Percentiles rank a stretch among this genome's conserved stretches.
Conservation (phyloP, 2,888 invertebrate genomes). For the Lymantria dispar region DNA sequence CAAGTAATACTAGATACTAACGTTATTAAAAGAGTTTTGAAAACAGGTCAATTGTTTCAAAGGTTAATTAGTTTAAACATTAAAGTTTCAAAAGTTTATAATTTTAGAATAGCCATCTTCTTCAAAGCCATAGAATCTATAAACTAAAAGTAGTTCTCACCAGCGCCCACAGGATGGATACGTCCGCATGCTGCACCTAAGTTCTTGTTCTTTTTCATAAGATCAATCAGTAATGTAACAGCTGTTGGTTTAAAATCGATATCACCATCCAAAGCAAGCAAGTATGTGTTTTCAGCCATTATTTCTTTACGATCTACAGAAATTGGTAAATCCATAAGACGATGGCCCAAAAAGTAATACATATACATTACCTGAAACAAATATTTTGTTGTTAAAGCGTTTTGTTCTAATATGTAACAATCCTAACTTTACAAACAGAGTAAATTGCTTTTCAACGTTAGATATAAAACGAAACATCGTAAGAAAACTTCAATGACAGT, state of each 20-base stretch:
- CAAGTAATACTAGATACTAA: too few relatives aligned
- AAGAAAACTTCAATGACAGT: too few relatives aligned
- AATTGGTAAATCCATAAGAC: constrained; percentile 86
- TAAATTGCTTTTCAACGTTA: too few relatives aligned
- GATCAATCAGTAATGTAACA: constrained; percentile 89
- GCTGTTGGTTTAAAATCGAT: constrained; percentile 93
- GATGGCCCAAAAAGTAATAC: constrained; percentile 94
- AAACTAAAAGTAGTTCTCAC: constrained; percentile 32
- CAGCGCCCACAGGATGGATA: constrained; percentile 92
- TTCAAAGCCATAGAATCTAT: neutral
- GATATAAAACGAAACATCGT: too few relatives aligned
- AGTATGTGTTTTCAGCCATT: constrained; percentile 90
- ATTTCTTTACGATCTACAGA: constrained; percentile 83
- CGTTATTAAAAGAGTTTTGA: too few relatives aligned
- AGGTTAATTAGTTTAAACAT: too few relatives aligned
- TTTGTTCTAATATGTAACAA: too few relatives aligned
- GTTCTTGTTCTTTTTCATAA: constrained; percentile 92
- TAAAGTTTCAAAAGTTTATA: too few relatives aligned
- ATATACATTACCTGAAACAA: constrained; percentile 91
- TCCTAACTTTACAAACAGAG: too few relatives aligned
- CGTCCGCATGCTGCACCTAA: constrained; percentile 94
- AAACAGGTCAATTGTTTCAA: too few relatives aligned
- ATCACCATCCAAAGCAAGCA: constrained; percentile 93
- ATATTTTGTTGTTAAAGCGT: neutral
- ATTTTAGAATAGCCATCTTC: too few relatives aligned